phyloP scores from a whole-genome alignment of 2,888 invertebrate genomes.

The Cheilosia vernalis region DNA sequence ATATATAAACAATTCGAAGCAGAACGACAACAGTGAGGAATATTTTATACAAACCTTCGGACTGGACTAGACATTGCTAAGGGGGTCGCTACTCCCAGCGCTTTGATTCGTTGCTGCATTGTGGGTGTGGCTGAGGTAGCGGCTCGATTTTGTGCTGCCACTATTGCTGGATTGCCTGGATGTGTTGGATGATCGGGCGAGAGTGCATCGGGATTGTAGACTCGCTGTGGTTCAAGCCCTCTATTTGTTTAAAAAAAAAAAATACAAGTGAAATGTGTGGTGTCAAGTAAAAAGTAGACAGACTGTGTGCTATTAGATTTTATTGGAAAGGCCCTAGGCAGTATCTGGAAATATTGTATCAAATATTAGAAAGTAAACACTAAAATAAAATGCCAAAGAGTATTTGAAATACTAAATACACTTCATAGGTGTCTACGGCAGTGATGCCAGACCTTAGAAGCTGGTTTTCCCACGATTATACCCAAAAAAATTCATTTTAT shows the following conservation, averaged over 20 bases:
- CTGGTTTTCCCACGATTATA: too few relatives aligned
- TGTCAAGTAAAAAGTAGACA: too few relatives aligned
- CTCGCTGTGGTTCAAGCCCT: slow-evolving; percentile 87
- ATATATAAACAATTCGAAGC: slow-evolving; percentile 15
- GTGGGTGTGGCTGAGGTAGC: slow-evolving; percentile 88
- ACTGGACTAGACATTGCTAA: slow-evolving; percentile 94
- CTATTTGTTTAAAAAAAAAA: slow-evolving; percentile 78
- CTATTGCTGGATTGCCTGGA: slow-evolving; percentile 79
- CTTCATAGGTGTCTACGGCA: too few relatives aligned
- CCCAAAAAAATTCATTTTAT: too few relatives aligned
- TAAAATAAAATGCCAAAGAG: too few relatives aligned
- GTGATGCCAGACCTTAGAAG: too few relatives aligned
- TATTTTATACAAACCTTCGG: slow-evolving; percentile 86
- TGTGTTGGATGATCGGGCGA: slow-evolving; percentile 86
- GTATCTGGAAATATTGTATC: too few relatives aligned
- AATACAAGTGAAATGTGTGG: background rate
- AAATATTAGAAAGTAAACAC: too few relatives aligned
- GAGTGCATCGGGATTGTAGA: slow-evolving; percentile 86
- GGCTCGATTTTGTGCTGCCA: slow-evolving; percentile 84
- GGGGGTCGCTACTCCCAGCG: slow-evolving; percentile 94
- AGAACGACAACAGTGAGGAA: background rate
- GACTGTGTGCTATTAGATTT: too few relatives aligned
- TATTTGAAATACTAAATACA: too few relatives aligned
- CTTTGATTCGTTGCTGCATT: slow-evolving; percentile 95
- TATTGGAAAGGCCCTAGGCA: too few relatives aligned